phyloP scores from a whole-genome alignment of 2,797 vertebrate species.

The Oryzias sinensis region DNA sequence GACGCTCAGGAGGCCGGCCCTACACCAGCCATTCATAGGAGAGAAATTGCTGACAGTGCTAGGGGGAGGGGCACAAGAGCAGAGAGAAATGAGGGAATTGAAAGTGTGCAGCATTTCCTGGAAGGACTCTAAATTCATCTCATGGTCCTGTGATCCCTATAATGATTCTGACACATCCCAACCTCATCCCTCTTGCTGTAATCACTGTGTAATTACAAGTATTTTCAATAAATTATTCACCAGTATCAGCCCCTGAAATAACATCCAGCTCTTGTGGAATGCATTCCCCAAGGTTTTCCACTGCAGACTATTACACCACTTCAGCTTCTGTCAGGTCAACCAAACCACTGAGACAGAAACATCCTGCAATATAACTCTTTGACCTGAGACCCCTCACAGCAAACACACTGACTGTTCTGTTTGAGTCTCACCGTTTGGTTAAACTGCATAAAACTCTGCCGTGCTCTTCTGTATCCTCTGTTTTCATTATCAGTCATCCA shows the following conservation, averaged over 20 bases:
- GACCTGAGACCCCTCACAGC: conserved; percentile 32
- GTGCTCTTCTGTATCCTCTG: conserved; percentile 11
- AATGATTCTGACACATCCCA: conserved; percentile 44
- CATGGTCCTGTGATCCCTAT: conserved; percentile 28
- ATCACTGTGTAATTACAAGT: conserved; percentile 68
- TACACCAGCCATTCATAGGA: conserved; percentile 56
- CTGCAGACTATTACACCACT: conserved; percentile 52
- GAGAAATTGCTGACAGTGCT: conserved; percentile 56
- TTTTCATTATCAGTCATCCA: conserved; percentile 39
- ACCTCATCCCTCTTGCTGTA: conserved; percentile 36
- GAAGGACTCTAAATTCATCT: conserved; percentile 50
- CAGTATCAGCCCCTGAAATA: conserved; percentile 57
- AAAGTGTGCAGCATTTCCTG: conserved; percentile 52
- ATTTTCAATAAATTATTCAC: conserved; percentile 71
- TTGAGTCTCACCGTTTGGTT: conserved; percentile 44
- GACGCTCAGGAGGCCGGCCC: conserved; percentile 53
- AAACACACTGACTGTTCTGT: conserved; percentile 28
- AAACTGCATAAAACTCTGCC: conserved; percentile 31
- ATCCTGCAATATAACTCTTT: conserved; percentile 33
- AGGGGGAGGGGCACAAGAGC: conserved; percentile 16
- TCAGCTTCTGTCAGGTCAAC: conserved; percentile 38
- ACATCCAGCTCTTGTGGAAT: conserved; percentile 56
- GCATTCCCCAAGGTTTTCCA: conserved; percentile 41
- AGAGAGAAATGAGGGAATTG: conserved; percentile 11
- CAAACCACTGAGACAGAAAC: conserved; percentile 37